phyloP scores from a whole-genome alignment of 2,113 vertebrate genomes.

The Azemiops feae region DNA sequence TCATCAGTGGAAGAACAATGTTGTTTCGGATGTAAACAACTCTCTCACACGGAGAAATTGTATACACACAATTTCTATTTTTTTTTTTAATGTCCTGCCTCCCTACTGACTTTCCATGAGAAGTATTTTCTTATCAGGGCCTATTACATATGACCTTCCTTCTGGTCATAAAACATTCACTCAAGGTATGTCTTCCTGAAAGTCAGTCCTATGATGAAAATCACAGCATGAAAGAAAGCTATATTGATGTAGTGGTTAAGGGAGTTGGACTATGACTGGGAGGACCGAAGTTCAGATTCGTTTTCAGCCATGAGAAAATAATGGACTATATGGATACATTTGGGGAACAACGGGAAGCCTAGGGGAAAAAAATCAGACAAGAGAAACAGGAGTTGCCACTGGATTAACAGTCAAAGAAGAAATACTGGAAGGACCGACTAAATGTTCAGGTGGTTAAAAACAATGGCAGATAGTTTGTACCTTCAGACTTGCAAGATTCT shows the following conservation, averaged over 20 bases:
- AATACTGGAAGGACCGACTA: background rate
- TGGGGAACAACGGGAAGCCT: background rate
- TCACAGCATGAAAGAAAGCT: background rate
- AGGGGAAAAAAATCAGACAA: background rate
- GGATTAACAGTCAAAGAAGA: background rate
- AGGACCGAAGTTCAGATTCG: background rate
- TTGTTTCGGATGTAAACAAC: background rate
- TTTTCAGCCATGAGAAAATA: background rate
- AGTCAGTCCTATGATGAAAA: background rate
- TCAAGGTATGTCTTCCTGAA: background rate
- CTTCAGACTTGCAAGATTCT: background rate
- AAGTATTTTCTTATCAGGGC: background rate
- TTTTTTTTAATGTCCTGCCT: too few species aligned
- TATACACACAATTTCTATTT: background rate
- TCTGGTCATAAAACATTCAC: background rate
- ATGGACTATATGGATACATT: background rate
- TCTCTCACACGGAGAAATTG: background rate
- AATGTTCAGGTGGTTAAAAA: background rate
- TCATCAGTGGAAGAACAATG: background rate
- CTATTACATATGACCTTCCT: background rate
- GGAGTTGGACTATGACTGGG: background rate
- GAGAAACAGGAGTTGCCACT: background rate
- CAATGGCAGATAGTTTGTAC: background rate
- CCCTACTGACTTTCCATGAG: too few species aligned
- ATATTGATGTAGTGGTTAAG: background rate